Evolutionary conservation across 2,113 vertebrate genomes (phyloP), one percentile per base, ranked within the genome.

Genomic region (Petaurus breviceps): DNA sequence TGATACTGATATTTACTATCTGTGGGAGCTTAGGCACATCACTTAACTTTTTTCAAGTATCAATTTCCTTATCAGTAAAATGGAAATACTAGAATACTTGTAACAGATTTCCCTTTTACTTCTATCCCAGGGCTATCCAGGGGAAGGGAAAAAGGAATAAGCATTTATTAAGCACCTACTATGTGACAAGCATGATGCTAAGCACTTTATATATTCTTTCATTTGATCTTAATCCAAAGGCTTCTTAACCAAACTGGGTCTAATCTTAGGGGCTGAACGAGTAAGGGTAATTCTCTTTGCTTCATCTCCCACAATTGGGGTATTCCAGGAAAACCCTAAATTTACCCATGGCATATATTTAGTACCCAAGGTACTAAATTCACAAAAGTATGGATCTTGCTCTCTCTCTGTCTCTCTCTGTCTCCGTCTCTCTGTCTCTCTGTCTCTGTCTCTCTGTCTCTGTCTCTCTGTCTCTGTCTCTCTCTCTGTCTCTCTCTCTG

Each of bases 131-230:
- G 0, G 31, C 61, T 68, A 31, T 37, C 61, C 61, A 68, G 61
- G 61, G 12, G 31, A 68, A 37, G 31, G 61, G 61, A 11, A 22
- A 91, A 46, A 12, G 50, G 4, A n/a, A 46, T 43, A 95, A 57
- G 61, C 31, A 50, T 37, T n/a, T n/a, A 54, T 5, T 54, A 12
- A 61, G 26, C 53, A 19, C 91, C 55, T 94, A 91, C 92, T 90
- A 50, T 89, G 91, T 26, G 51, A 31, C 77, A 89, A 19, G 57
- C 19, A 47, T 51, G 77, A 55, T 23, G 92, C 8, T 51, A 93
- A 96, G 26, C 19, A 90, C 93, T 95, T 95, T 57, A 90, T 11
- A 90, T 89, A 53, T 95, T 94, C 90, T 43, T 43, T 95, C 52
- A 91, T 91, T 95, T 94, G 92, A 94, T 77, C 37, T 77, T 77